Evolutionary conservation across 2,113 vertebrate species (phyloP), one percentile per base, ranked within the genome.

Genomic region (Solenodon paradoxus): DNA sequence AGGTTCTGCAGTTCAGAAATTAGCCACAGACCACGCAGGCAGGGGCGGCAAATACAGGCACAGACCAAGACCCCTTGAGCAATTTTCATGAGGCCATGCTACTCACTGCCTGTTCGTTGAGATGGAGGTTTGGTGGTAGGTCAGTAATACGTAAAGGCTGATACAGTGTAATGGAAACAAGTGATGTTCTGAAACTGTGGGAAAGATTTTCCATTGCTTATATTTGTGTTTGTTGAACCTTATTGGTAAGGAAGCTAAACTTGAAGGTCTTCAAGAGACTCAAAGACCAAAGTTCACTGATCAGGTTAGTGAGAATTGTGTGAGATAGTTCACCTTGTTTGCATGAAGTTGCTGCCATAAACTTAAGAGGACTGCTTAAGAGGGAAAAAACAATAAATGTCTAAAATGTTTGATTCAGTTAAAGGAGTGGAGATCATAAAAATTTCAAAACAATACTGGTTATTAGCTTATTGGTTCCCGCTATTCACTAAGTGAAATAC

Each of bases 151-250:
- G 57, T 92, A n/a, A 35, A 53, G n/a, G 32, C 13, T 9, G 6
- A 49, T 35, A 12, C 40, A 51, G 22, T 3, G 1, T 13, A 30
- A 59, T 7, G 55, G 38, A 92, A 57, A 72, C 19, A 78, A 47
- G 53, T 1, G 8, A 1, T 32, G 11, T 68, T 42, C 57, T 96
- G 53, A 7, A n/a, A 88, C 9, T 38, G 19, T 64, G 38, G 12
- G 38, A 49, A 72, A 72, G 17, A 55, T 49, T 66, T 49, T 71
- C 22, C 66, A 15, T 68, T 83, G 53, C 57, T 88, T 92, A 45
- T 45, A n/a, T 40, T 81, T 92, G 72, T 80, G 5, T 80, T 77
- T 86, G 40, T 68, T 86, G 72, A 94, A 69, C 71, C 72, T 78
- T 26, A 55, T 45, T 75, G 32, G 26, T 77, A 75, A 90, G 20